Conservation (phyloP, 1,140 invertebrate genomes). For the Pseudomyrmex pallidus region DNA sequence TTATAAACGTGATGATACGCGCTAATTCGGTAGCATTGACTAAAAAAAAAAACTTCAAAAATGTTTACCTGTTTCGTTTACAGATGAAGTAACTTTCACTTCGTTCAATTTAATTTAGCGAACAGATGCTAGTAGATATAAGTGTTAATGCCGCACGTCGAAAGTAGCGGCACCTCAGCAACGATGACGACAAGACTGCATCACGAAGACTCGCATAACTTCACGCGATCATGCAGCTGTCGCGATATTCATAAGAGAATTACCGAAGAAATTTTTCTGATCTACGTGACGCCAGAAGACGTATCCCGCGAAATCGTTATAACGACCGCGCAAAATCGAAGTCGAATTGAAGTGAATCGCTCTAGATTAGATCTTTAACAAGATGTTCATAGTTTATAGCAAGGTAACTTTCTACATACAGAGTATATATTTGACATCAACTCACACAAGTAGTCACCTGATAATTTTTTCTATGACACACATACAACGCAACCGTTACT, state of each 20-base stretch:
- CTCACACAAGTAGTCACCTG: neutral
- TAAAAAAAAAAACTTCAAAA: neutral
- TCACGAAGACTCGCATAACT: conserved; percentile 33
- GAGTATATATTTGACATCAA: neutral
- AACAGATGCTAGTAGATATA: conserved; percentile 15
- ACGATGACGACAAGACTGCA: conserved; percentile 24
- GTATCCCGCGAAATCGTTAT: conserved; percentile 5
- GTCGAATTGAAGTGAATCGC: neutral
- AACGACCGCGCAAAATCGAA: neutral
- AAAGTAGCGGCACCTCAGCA: conserved; percentile 27
- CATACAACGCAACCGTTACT: neutral
- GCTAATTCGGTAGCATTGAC: neutral
- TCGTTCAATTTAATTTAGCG: conserved; percentile 34
- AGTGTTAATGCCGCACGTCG: conserved; percentile 17
- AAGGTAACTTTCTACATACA: neutral
- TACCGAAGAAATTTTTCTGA: neutral
- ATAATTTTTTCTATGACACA: conserved; percentile 34
- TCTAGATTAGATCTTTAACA: too few species aligned
- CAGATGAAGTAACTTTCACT: neutral
- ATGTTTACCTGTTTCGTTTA: neutral
- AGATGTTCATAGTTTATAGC: neutral
- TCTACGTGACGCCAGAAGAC: conserved; percentile 12
- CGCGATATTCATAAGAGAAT: neutral
- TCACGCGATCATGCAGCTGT: neutral
- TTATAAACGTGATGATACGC: neutral